Percentiles rank a stretch among this genome's conserved stretches.
phyloP scores from a whole-genome alignment of 2,888 invertebrate species.

The Teinopalpus imperialis region DNA sequence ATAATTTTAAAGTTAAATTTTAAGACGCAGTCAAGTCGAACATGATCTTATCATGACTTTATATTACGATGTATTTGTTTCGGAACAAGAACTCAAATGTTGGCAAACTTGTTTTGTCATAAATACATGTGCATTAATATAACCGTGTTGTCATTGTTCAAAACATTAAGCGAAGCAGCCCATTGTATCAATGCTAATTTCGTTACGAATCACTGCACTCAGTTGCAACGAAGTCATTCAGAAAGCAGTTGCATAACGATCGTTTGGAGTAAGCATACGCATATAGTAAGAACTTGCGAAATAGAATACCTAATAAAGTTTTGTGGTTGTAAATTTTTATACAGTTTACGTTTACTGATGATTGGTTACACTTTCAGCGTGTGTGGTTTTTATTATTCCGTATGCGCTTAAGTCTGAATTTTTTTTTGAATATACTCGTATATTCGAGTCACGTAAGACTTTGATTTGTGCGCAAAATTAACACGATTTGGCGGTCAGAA shows the following conservation, averaged over 20 bases:
- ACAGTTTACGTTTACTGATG: too few relatives aligned
- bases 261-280: constrained; percentile 9
- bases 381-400: too few relatives aligned
- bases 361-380: too few relatives aligned
- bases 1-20: constrained; percentile 33
- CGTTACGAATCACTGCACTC: constrained; percentile 43
- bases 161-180: constrained; percentile 36
- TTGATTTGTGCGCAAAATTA: constrained; percentile 1
- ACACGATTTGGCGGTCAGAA: constrained; percentile 12
- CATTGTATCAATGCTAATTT: constrained; percentile 59
- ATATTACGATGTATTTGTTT: constrained; percentile 38
- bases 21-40: constrained; percentile 26
- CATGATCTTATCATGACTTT: constrained; percentile 39
- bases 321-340: too few relatives aligned
- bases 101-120: constrained; percentile 46
- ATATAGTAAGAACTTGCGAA: constrained; percentile 19
- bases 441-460: constrained; percentile 9
- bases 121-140: constrained; percentile 54
- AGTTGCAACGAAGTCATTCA: constrained; percentile 46
- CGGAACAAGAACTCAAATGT: constrained; percentile 39
- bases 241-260: constrained; percentile 41
- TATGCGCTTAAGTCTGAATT: too few relatives aligned
- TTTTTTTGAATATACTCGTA: too few relatives aligned
- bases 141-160: constrained; percentile 44
- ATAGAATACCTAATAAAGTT: constrained; percentile 2